phyloP scores from a whole-genome alignment of 2,797 vertebrate species.

The Ctenopoma kingsleyae region DNA sequence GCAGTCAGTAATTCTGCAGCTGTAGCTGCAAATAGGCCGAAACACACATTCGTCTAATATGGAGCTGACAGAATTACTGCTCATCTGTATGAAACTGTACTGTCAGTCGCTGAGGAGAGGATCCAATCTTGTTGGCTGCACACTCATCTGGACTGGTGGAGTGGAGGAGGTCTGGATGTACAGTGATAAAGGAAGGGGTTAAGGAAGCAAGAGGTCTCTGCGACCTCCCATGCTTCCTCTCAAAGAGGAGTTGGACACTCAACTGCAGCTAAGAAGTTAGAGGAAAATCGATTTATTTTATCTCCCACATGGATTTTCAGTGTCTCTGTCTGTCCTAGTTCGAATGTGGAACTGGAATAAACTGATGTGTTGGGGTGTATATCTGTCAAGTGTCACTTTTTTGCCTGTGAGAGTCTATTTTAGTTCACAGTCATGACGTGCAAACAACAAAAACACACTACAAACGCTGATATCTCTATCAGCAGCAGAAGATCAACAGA shows the following conservation, averaged over 20 bases:
- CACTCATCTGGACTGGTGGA: conserved; percentile 56
- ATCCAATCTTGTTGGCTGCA: conserved; percentile 75
- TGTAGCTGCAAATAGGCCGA: conserved; percentile 63
- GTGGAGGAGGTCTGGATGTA: conserved; percentile 43
- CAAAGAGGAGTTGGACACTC: conserved; percentile 64
- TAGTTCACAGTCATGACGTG: neutral
- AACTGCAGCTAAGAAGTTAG: conserved; percentile 33
- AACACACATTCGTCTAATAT: conserved; percentile 84
- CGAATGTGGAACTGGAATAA: neutral
- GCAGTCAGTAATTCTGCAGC: conserved; percentile 84
- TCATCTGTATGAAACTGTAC: conserved; percentile 84
- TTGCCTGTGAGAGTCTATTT: neutral
- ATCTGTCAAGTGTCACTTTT: conserved; percentile 1
- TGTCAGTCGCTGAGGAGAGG: conserved; percentile 78
- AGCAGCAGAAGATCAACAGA: too few species aligned
- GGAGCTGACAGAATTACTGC: conserved; percentile 88
- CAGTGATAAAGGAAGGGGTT: conserved; percentile 66
- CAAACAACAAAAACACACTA: neutral
- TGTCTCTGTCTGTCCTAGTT: conserved; percentile 11
- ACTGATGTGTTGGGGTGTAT: neutral
- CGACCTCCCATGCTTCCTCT: conserved; percentile 79
- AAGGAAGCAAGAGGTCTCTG: conserved; percentile 84
- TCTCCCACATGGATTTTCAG: conserved; percentile 2
- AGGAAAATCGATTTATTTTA: conserved; percentile 3
- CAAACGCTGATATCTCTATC: too few species aligned